Evolutionary conservation across 2,888 invertebrate genomes (phyloP), one percentile per base, ranked within the genome.

Genomic region (Orchesella flavescens): DNA sequence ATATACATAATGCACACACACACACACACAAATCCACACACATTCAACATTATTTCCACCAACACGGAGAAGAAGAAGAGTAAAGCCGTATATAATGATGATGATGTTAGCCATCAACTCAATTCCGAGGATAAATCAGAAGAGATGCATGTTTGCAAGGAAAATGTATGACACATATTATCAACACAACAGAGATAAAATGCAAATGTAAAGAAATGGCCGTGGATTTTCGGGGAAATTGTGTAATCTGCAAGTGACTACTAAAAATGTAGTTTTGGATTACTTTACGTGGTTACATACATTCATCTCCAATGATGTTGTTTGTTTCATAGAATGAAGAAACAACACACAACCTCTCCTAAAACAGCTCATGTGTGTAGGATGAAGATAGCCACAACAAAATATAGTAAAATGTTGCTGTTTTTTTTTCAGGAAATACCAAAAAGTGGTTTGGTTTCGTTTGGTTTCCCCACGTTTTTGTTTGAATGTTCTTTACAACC

Each of bases 401-500:
- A 66, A 66, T n/a, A 24, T 23, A 23, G n/a, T n/a, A n/a, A n/a
- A n/a, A n/a, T n/a, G n/a, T n/a, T n/a, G n/a, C n/a, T n/a, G n/a
- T n/a, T n/a, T n/a, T n/a, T 44, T 75, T 75, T 53, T 63, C 24
- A 0, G 34, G 13, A 10, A 75, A 21, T 17, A 46, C 49, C 19
- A 34, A n/a, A 66, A 75, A 46, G 78, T 71, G 71, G 78, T 78
- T 71, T 77, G n/a, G 24, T n/a, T n/a, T 34, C 3, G 34, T 34
- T 34, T 34, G 34, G 34, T 34, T 34, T 34, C 34, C 34, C 34
- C 34, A 34, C 7, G 34, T 44, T n/a, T 65, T n/a, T 65, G 75
- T 65, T 79, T 73, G 44, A 73, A 66, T 73, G 80, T 59, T 66
- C 57, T 66, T 66, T 80, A 80, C 66, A 72, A 59, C 57, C 55